These are phyloP conservation scores for Percopsis omiscomaycus DNA, from an alignment of 2,797 vertebrate species.

Conservation along the genomic window DNA sequence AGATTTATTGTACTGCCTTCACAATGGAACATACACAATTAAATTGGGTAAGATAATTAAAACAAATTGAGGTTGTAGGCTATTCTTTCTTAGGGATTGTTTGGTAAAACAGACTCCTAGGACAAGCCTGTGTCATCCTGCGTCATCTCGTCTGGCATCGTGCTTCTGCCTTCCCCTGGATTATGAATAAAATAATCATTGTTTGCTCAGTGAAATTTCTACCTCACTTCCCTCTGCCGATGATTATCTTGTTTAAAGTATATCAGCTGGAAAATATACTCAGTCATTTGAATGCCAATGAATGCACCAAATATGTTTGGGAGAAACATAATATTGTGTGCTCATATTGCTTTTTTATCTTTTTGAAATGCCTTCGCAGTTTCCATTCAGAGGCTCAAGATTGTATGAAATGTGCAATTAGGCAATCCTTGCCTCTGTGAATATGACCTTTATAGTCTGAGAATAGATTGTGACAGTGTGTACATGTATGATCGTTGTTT, in stretches of 20 bases:
- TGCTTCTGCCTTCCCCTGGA: constrained; percentile 48
- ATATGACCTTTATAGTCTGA: constrained; percentile 67
- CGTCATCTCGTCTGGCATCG: constrained; percentile 67
- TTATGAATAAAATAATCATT: constrained; percentile 79
- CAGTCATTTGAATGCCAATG: constrained; percentile 76
- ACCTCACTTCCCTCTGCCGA: constrained; percentile 71
- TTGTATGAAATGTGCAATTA: constrained; percentile 72
- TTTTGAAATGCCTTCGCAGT: constrained; percentile 62
- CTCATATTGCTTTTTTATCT: constrained; percentile 73
- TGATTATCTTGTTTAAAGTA: constrained; percentile 80
- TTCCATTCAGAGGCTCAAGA: constrained; percentile 61
- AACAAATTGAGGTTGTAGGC: not conserved
- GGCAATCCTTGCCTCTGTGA: constrained; percentile 60
- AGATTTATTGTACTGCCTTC: too few species aligned
- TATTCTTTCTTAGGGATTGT: constrained; percentile 35
- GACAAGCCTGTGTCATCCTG: constrained; percentile 29
- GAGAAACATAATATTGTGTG: constrained; percentile 57
- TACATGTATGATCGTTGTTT: constrained; percentile 60
- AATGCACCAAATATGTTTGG: constrained; percentile 67
- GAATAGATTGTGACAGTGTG: constrained; percentile 54
- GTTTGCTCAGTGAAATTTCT: constrained; percentile 77
- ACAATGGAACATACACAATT: too few species aligned
- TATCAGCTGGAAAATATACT: constrained; percentile 80
- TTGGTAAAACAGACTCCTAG: constrained; percentile 28
- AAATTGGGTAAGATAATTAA: too few species aligned